Evolutionary conservation across 2,113 vertebrate species (phyloP).

Genomic region (Anguilla japonica): DNA sequence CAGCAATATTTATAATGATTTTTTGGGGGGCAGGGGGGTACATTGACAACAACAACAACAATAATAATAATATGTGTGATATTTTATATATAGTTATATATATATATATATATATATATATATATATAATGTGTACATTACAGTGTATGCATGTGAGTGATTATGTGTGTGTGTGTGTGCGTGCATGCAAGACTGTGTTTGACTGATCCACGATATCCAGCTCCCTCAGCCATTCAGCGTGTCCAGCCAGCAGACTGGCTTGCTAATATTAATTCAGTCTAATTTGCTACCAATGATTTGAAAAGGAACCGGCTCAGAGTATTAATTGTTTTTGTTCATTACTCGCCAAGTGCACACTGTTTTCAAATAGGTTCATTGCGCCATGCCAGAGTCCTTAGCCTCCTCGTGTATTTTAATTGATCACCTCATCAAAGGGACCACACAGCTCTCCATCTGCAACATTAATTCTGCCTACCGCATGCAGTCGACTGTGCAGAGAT

Average conservation of each 20-base stretch:
- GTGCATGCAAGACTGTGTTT: neutral
- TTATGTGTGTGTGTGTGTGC: neutral
- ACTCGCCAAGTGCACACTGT: constrained; percentile 16
- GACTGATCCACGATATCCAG: neutral
- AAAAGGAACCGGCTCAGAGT: constrained; percentile 2
- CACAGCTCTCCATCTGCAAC: constrained; percentile 22
- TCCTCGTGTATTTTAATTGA: constrained; percentile 22
- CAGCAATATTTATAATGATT: neutral
- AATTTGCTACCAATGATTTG: constrained; percentile 10
- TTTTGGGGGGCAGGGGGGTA: neutral
- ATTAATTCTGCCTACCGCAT: constrained; percentile 23
- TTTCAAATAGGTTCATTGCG: constrained; percentile 9
- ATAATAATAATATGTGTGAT: neutral
- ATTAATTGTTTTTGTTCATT: constrained; percentile 26
- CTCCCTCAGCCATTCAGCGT: neutral
- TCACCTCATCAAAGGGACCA: constrained; percentile 26
- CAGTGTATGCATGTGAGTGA: neutral
- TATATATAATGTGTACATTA: neutral
- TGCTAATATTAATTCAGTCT: constrained; percentile 3
- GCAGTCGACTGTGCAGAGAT: constrained; percentile 13
- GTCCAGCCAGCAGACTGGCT: neutral
- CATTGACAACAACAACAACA: neutral
- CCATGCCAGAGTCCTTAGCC: constrained; percentile 14
- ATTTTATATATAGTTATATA: neutral
- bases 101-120: neutral